These are phyloP conservation scores for Elmis aenea DNA, from an alignment of 2,888 invertebrate species.

Conservation along the genomic window DNA sequence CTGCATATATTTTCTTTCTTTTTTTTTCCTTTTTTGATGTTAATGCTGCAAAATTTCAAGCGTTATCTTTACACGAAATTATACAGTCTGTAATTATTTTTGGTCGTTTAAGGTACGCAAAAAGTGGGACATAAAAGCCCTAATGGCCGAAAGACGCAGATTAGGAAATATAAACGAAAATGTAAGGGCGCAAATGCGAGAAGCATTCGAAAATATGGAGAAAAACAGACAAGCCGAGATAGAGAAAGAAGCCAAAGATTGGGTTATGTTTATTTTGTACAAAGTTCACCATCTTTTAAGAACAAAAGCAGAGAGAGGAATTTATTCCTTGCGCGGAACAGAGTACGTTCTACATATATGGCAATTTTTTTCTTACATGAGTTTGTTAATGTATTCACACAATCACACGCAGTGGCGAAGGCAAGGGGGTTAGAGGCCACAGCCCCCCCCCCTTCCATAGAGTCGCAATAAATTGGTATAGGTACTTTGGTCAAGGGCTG, in stretches of 20 bases:
- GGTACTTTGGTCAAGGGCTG: no score
- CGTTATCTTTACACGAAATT: no score
- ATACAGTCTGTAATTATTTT: no score
- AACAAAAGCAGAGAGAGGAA: constrained; percentile 33
- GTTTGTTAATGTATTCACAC: no score
- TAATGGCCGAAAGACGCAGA: constrained; percentile 8
- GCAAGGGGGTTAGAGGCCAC: no score
- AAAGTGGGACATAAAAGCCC: constrained; percentile 14
- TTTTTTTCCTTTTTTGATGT: no score
- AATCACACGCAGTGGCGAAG: no score
- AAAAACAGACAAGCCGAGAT: constrained; percentile 16
- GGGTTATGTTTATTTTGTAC: constrained; percentile 37
- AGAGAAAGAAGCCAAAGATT: constrained; percentile 30
- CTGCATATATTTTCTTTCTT: no score
- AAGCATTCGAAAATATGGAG: constrained; percentile 18
- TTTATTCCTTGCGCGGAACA: constrained; percentile 32
- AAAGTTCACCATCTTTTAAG: constrained; percentile 43
- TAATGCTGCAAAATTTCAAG: no score
- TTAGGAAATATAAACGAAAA: constrained; percentile 23
- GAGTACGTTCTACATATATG: constrained; percentile 18
- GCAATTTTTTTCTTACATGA: no score
- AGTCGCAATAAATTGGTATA: neutral
- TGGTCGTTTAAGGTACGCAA: no score
- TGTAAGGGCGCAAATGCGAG: constrained; percentile 19
- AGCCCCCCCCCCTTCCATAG: neutral